Base-by-base conservation (phyloP, 2,113 vertebrate genomes). In the Atherinomorus stipes region DNA sequence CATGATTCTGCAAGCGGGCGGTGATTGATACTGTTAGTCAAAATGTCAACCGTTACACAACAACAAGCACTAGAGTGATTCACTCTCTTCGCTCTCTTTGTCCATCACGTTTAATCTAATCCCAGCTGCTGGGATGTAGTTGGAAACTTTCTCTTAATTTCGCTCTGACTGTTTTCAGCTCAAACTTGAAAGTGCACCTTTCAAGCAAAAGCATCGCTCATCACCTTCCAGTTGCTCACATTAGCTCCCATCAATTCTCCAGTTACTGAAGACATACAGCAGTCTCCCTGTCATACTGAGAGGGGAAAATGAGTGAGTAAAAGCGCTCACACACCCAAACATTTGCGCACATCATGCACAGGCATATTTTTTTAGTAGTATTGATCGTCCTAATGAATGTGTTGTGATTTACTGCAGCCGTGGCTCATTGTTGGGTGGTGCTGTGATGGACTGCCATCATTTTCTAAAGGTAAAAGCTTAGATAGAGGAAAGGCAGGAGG, bases 331-430 rank as follows among this genome's bases (percentile, higher is more conserved):
- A 42, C 62, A 67, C 60, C 12, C 22, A 71, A 75, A 77, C 63
- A 71, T 62, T 26, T 56, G 62, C 74, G 57, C 72, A 21, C 71
- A 38, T 8, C 66, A 74, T 47, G 50, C 4, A 28, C 7, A 71
- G 42, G 53, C 69, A 56, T 40, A 49, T 66, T 45, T 81, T 88
- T 90, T 87, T 83, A 90, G 84, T 72, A 62, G 54, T 92, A 93
- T 93, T 90, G 93, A 93, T 94, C 71, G 84, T 42, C 50, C 75
- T 93, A 90, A 92, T 92, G 89, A 93, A 91, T 73, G 80, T 88
- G 86, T 87, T 81, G 81, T 90, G 88, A 92, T 91, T 92, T 93
- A 93, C 83, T 81, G 88, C 87, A 78, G 85, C 49, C 78, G 15
- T 64, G 84, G 86, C 86, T 85, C 67, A 90, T 90, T 91, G 91